Evolutionary conservation across 2,888 invertebrate species (phyloP), one percentile per base, ranked within the genome.

Genomic region (Cheilosia vernalis): DNA sequence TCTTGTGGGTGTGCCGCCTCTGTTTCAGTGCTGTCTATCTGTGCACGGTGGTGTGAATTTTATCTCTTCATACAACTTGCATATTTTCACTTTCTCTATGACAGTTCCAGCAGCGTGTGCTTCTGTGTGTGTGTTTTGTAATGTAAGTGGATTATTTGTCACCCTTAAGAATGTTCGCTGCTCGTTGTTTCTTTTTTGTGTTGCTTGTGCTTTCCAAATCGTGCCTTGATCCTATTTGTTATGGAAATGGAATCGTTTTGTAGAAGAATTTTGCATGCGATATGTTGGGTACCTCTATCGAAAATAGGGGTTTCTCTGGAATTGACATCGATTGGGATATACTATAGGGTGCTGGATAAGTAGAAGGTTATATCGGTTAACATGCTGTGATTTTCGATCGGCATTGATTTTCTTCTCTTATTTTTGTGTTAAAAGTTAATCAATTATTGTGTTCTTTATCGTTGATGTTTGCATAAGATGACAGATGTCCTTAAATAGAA

Each of bases 121-220:
- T 3, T 13, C 1, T 37, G 37, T 37, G 37, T 37, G 37, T 37
- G 37, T 37, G 53, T 55, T 44, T 30, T 51, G 51, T 42, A 51
- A 60, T 66, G 73, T 73, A 80, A 80, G 80, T 80, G 72, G 73
- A 80, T 80, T 80, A 80, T 73, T 73, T 66, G 79, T 53, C 58
- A 79, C 66, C 58, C 51, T 21, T 66, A 15, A 33, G 61, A 47
- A 78, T 27, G 53, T 37, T 42, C 49, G 17, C 49, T 47, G 66
- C 24, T 44, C 37, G 7, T 58, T 19, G 19, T 2, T 21, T 21
- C 2, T 24, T 30, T 53, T 24, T 64, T 27, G 56, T 40, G 9
- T 33, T 33, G 13, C 15, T 61, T 19, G 21, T 58, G 49, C 37
- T 60, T 49, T 21, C 0, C 3, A 33, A 19, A 2, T 61, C 19